phyloP scores from a whole-genome alignment of 2,888 invertebrate genomes.

The Diarsia rubi region DNA sequence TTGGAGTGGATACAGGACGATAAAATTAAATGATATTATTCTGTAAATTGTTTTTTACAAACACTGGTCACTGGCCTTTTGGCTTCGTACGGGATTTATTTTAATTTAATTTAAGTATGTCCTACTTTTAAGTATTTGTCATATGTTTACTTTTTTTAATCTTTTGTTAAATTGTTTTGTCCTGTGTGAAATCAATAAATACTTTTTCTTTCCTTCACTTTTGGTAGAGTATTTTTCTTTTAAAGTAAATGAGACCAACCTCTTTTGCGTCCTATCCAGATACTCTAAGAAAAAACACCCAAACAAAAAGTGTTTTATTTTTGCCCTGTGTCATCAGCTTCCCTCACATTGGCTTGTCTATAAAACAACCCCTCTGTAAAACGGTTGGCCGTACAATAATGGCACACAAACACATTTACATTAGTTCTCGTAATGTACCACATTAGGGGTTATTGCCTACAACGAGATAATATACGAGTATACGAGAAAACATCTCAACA shows the following conservation, averaged over 20 bases:
- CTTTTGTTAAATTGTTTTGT: too few relatives aligned
- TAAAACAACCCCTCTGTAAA: conserved; percentile 69
- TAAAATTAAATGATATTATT: background rate
- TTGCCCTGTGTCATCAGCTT: conserved; percentile 21
- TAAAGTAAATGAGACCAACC: background rate
- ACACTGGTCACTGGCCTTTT: too few relatives aligned
- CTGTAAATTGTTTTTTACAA: background rate
- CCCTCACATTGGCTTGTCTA: conserved; percentile 48
- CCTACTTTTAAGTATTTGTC: too few relatives aligned
- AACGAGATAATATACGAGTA: conserved; percentile 78
- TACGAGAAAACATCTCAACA: conserved; percentile 61
- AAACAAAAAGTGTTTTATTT: background rate
- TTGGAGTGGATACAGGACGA: too few relatives aligned
- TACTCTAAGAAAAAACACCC: background rate
- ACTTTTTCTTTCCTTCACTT: too few relatives aligned
- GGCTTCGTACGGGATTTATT: too few relatives aligned
- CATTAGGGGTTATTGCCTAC: conserved; percentile 81
- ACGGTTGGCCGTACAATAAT: conserved; percentile 75
- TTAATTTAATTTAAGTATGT: too few relatives aligned
- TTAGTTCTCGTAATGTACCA: conserved; percentile 84
- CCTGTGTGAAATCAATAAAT: too few relatives aligned
- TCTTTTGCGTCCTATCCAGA: background rate
- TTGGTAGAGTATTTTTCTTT: background rate
- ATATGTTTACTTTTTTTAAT: too few relatives aligned
- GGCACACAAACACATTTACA: conserved; percentile 84